Evolutionary conservation across 2,888 invertebrate species (phyloP).

Genomic region (Bombylius major): DNA sequence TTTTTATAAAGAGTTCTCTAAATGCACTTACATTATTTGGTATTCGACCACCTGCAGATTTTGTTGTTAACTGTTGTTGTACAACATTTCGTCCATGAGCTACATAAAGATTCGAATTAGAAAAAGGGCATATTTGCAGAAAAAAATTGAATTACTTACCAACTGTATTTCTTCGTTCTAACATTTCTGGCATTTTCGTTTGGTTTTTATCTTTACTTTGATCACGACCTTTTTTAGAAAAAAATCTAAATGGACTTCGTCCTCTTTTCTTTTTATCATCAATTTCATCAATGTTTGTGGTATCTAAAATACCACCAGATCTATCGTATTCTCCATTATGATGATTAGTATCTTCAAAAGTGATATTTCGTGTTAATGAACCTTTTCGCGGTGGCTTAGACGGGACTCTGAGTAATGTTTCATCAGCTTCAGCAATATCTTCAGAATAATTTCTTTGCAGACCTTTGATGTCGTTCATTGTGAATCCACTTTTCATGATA

Average conservation of each 20-base stretch:
- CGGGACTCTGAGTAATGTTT: slow-evolving; percentile 47
- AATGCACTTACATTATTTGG: slow-evolving; percentile 19
- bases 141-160: slow-evolving; percentile 10
- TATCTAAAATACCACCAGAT: slow-evolving; percentile 63
- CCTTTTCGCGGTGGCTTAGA: slow-evolving; percentile 63
- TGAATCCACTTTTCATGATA: slow-evolving; percentile 80
- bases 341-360: slow-evolving; percentile 32
- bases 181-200: slow-evolving; percentile 24
- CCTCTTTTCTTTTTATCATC: slow-evolving; percentile 66
- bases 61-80: slow-evolving; percentile 34
- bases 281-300: slow-evolving; percentile 51
- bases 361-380: slow-evolving; percentile 49
- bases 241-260: slow-evolving; percentile 87
- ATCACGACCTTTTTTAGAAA: slow-evolving; percentile 62
- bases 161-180: slow-evolving; percentile 35
- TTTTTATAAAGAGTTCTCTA: neutral
- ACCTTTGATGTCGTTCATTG: slow-evolving; percentile 88
- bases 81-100: slow-evolving; percentile 39
- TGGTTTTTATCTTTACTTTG: slow-evolving; percentile 50
- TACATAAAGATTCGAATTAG: neutral
- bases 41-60: slow-evolving; percentile 38
- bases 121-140: neutral
- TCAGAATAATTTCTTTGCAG: slow-evolving; percentile 73
- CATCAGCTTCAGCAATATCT: slow-evolving; percentile 62
- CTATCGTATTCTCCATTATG: slow-evolving; percentile 45